Evolutionary conservation across 2,113 vertebrate genomes (phyloP).

Genomic region (Lepus americanus): DNA sequence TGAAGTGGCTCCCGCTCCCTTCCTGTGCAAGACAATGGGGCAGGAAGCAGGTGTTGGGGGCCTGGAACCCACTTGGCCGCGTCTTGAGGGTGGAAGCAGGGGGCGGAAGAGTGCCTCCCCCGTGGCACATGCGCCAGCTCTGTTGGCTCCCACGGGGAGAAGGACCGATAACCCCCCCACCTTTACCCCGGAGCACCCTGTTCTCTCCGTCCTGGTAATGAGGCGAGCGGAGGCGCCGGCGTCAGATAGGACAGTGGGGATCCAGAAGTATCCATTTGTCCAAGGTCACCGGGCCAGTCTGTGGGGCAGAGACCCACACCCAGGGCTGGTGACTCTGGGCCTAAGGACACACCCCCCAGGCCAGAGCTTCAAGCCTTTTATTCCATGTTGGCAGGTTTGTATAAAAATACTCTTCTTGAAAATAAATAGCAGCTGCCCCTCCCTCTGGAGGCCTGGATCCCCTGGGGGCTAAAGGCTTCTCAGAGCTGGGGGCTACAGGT

Average conservation of each 20-base stretch:
- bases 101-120: neutral
- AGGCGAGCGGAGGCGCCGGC: constrained; percentile 7
- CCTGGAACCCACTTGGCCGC: constrained; percentile 44
- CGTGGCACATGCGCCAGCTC: constrained; percentile 2
- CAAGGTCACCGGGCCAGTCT: constrained; percentile 6
- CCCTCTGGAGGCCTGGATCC: constrained; percentile 51
- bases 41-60: constrained; percentile 84
- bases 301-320: neutral
- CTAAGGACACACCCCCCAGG: constrained; percentile 31
- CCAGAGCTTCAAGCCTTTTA: constrained; percentile 78
- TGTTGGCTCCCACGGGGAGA: neutral
- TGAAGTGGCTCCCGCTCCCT: constrained; percentile 72
- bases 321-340: neutral
- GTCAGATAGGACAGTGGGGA: constrained; percentile 44
- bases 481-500: constrained; percentile 58
- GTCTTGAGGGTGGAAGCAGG: constrained; percentile 1
- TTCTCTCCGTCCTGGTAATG: neutral
- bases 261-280: constrained; percentile 37
- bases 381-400: constrained; percentile 78
- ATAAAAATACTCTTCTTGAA: constrained; percentile 85
- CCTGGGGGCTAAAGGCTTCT: constrained; percentile 71
- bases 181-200: neutral
- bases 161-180: constrained; percentile 7
- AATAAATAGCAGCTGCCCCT: constrained; percentile 84
- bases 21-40: constrained; percentile 83